These are phyloP conservation scores for Cherax quadricarinatus DNA, from an alignment of 1,140 invertebrate genomes.

Conservation along the genomic window DNA sequence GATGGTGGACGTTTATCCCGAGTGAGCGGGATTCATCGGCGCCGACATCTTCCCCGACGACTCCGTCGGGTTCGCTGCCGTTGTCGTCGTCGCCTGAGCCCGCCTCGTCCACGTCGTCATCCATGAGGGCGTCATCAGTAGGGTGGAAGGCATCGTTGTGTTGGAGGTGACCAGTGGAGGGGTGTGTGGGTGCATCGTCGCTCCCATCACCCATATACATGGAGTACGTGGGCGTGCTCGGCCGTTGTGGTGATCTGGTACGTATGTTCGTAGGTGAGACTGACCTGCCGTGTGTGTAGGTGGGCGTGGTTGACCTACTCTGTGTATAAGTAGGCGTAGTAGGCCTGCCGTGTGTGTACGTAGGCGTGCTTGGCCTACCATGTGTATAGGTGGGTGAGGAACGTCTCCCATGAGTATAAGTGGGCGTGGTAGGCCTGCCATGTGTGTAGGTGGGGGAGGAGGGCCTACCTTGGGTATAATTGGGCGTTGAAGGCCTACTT, in stretches of 20 bases:
- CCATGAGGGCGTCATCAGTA: slow-evolving; percentile 33
- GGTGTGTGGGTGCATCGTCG: slow-evolving; percentile 4
- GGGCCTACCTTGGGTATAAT: slow-evolving; percentile 1
- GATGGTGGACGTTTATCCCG: slow-evolving; percentile 41
- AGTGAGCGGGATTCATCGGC: slow-evolving; percentile 20
- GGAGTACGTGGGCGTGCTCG: slow-evolving; percentile 40
- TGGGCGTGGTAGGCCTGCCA: slow-evolving; percentile 2
- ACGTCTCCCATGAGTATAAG: neutral
- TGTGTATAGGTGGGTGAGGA: slow-evolving; percentile 18
- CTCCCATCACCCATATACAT: slow-evolving; percentile 40
- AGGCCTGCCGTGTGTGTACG: neutral
- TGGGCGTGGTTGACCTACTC: neutral
- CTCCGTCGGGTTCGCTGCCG: slow-evolving; percentile 42
- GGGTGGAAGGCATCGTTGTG: slow-evolving; percentile 2
- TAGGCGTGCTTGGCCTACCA: neutral
- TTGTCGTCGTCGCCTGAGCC: slow-evolving; percentile 54
- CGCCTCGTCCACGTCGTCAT: slow-evolving; percentile 45
- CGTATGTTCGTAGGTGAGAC: neutral
- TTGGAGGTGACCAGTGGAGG: slow-evolving; percentile 6
- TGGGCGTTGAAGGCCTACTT: neutral
- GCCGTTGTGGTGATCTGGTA: slow-evolving; percentile 21
- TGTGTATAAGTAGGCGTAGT: neutral
- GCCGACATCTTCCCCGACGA: neutral
- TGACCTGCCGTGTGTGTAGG: slow-evolving; percentile 16
- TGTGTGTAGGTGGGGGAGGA: neutral